Percentiles rank a stretch among this genome's conserved stretches.
phyloP scores from a whole-genome alignment of 2,888 invertebrate species.

The Pomacea canaliculata region DNA sequence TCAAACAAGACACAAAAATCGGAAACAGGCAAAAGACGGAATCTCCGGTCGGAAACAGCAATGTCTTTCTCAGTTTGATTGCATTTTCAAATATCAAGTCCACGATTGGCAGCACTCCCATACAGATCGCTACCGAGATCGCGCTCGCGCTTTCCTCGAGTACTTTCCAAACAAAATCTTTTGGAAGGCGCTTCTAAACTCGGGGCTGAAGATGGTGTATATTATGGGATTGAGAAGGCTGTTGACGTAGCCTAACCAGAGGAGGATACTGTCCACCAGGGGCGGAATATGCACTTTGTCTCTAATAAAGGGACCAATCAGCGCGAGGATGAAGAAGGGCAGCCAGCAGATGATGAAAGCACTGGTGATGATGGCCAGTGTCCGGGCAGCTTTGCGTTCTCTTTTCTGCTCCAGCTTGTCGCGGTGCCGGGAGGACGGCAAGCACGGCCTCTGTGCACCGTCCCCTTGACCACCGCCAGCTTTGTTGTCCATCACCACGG shows the following conservation, averaged over 20 bases:
- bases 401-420: slow-evolving; percentile 68
- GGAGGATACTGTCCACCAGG: slow-evolving; percentile 68
- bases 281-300: slow-evolving; percentile 67
- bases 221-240: slow-evolving; percentile 93
- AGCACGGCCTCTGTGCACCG: neutral
- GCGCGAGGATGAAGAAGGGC: slow-evolving; percentile 93
- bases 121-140: slow-evolving; percentile 7
- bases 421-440: slow-evolving; percentile 37
- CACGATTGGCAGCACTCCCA: too few species aligned
- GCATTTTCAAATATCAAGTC: too few species aligned
- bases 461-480: neutral
- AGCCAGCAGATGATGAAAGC: slow-evolving; percentile 93
- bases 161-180: slow-evolving; percentile 77
- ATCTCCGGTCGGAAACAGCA: too few species aligned
- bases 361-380: slow-evolving; percentile 81
- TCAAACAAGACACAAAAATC: too few species aligned
- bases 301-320: slow-evolving; percentile 86
- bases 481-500: neutral
- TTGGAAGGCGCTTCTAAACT: slow-evolving; percentile 90
- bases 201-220: slow-evolving; percentile 94
- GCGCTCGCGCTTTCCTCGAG: slow-evolving; percentile 4
- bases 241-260: slow-evolving; percentile 93
- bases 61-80: too few species aligned
- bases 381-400: slow-evolving; percentile 69
- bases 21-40: too few species aligned